Percentiles rank a stretch among this genome's conserved stretches.
Evolutionary conservation across 2,888 invertebrate genomes (phyloP).

Genomic region (Lydus trimaculatus): DNA sequence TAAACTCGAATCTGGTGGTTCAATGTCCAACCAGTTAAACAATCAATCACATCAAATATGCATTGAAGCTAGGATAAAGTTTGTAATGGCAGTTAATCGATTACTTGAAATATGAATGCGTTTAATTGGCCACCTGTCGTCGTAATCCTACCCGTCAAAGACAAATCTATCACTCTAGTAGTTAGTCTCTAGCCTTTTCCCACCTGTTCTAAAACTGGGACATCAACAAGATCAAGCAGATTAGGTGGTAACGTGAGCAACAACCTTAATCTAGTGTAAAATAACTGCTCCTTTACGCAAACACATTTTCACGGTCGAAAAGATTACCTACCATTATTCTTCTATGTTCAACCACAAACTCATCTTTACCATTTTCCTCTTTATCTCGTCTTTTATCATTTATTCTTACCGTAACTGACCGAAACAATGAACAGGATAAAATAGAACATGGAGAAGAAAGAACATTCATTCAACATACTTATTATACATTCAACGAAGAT

Average conservation of each 20-base stretch:
- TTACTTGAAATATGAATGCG: not conserved
- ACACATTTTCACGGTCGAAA: constrained; percentile 13
- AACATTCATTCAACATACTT: constrained; percentile 22
- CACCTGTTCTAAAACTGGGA: not conserved
- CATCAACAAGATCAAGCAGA: constrained; percentile 7
- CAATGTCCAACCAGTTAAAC: not conserved
- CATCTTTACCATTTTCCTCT: not conserved
- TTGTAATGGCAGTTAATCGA: constrained; percentile 1
- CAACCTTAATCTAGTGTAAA: constrained; percentile 14
- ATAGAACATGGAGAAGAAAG: constrained; percentile 11
- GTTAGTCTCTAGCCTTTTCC: not conserved
- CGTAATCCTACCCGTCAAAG: not conserved
- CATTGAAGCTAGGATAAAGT: not conserved
- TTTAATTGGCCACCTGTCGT: constrained; percentile 15
- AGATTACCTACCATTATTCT: constrained; percentile 8
- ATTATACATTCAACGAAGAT: constrained; percentile 10
- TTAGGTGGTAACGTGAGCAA: constrained; percentile 11
- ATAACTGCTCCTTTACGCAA: constrained; percentile 17
- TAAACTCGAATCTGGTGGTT: not conserved
- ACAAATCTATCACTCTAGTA: not conserved
- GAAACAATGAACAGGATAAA: constrained; percentile 15
- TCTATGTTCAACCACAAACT: not conserved
- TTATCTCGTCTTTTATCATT: not conserved
- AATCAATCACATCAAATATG: not conserved
- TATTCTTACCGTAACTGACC: not conserved